A percentile compares a stretch with the other conserved stretches of the same genome.
Evolutionary conservation across 2,888 invertebrate species (phyloP).

Genomic region (Alloscopus bannaensis): DNA sequence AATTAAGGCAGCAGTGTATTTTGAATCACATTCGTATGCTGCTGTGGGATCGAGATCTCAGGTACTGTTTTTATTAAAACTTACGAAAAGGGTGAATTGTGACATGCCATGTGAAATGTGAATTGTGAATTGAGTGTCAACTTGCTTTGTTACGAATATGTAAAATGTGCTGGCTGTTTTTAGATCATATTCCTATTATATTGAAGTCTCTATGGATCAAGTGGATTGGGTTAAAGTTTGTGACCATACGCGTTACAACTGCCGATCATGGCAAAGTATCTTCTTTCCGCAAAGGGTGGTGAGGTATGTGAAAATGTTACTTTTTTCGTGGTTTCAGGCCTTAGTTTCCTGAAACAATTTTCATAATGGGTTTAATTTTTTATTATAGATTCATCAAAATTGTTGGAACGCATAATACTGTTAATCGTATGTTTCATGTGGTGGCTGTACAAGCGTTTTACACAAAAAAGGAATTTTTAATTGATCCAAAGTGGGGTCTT

Average conservation of each 20-base stretch:
- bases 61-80: conserved; percentile 14
- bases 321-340: conserved; percentile 2
- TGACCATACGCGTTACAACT: conserved; percentile 93
- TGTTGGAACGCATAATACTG: conserved; percentile 92
- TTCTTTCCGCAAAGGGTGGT: conserved; percentile 94
- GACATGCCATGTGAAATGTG: conserved; percentile 22
- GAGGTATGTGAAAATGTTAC: conserved; percentile 55
- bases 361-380: neutral
- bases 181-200: conserved; percentile 89
- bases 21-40: conserved; percentile 95
- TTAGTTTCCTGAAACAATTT: neutral
- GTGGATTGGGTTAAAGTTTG: conserved; percentile 95
- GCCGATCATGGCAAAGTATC: conserved; percentile 97
- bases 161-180: neutral
- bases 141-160: neutral
- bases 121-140: neutral
- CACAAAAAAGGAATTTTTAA: conserved; percentile 81
- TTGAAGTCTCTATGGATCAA: conserved; percentile 92
- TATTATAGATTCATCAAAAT: conserved; percentile 76
- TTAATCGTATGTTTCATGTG: conserved; percentile 95
- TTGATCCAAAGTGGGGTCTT: conserved; percentile 84
- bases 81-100: neutral
- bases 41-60: conserved; percentile 93
- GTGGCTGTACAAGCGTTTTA: conserved; percentile 94
- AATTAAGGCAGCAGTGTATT: conserved; percentile 87